phyloP scores from a whole-genome alignment of 2,888 invertebrate genomes.

The Agrilus cyanescens region DNA sequence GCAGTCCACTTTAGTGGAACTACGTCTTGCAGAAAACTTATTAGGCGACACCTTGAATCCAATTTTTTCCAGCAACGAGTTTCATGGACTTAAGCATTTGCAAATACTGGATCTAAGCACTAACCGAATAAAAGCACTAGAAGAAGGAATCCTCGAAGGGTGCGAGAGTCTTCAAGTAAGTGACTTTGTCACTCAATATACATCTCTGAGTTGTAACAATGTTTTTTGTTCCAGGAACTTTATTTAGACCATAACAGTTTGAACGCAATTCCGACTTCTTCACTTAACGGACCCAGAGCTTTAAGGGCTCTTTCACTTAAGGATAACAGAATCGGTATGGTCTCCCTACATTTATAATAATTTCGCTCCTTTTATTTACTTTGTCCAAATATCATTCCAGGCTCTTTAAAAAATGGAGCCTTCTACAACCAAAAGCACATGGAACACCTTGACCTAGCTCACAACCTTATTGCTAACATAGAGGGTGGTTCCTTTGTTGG shows the following conservation, averaged over 20 bases:
- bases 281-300: constrained; percentile 68
- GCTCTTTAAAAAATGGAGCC: constrained; percentile 51
- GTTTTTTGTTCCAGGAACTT: constrained; percentile 49
- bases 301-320: constrained; percentile 62
- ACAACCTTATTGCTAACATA: constrained; percentile 62
- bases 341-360: neutral
- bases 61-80: constrained; percentile 77
- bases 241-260: constrained; percentile 73
- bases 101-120: constrained; percentile 66
- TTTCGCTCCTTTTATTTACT: neutral
- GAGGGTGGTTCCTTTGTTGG: constrained; percentile 66
- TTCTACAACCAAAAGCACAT: constrained; percentile 59
- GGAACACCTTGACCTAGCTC: constrained; percentile 65
- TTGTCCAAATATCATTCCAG: constrained; percentile 38
- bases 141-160: constrained; percentile 77
- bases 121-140: constrained; percentile 70
- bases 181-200: neutral
- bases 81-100: constrained; percentile 62
- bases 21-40: constrained; percentile 68
- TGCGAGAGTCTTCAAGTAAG: constrained; percentile 61
- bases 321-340: constrained; percentile 71
- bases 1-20: constrained; percentile 52
- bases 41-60: constrained; percentile 83
- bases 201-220: neutral
- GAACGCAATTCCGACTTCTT: constrained; percentile 60